Percentiles rank a stretch among this genome's conserved stretches.
Evolutionary conservation across 2,888 invertebrate genomes (phyloP).

Genomic region (Phaedon cochleariae): DNA sequence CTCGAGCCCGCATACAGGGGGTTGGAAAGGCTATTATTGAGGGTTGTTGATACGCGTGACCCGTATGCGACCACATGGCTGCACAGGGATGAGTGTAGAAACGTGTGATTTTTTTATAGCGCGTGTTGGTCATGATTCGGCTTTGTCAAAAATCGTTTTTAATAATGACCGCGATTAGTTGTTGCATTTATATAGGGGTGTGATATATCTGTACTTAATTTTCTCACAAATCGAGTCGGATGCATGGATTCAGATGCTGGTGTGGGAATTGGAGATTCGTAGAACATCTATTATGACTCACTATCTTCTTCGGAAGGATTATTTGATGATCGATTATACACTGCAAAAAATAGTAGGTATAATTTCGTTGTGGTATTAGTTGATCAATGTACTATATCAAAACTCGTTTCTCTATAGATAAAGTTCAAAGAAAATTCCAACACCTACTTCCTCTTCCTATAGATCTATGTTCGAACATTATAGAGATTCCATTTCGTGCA

Average conservation of each 20-base stretch:
- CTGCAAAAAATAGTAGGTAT: too few relatives aligned
- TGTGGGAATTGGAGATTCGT: background rate
- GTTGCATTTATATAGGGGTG: background rate
- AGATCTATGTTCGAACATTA: too few relatives aligned
- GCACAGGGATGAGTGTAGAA: conserved; percentile 19
- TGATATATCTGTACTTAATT: background rate
- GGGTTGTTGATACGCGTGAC: conserved; percentile 45
- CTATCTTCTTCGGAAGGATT: too few relatives aligned
- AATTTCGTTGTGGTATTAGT: too few relatives aligned
- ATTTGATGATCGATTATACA: too few relatives aligned
- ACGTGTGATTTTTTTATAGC: conserved; percentile 13
- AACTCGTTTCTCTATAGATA: too few relatives aligned
- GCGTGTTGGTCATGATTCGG: conserved; percentile 2
- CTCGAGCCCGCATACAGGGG: conserved; percentile 43
- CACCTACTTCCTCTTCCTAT: too few relatives aligned
- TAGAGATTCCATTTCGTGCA: too few relatives aligned
- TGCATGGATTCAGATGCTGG: background rate
- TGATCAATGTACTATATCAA: too few relatives aligned
- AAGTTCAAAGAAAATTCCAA: too few relatives aligned
- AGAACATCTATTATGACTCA: too few relatives aligned
- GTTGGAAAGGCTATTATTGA: conserved; percentile 33
- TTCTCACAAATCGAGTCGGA: background rate
- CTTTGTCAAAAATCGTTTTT: conserved; percentile 4
- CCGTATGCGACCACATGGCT: conserved; percentile 45
- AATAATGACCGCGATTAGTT: background rate